Percentiles rank a stretch among this genome's conserved stretches.
phyloP scores from a whole-genome alignment of 23 tunicate species.

The Clavelina lepadiformis region DNA sequence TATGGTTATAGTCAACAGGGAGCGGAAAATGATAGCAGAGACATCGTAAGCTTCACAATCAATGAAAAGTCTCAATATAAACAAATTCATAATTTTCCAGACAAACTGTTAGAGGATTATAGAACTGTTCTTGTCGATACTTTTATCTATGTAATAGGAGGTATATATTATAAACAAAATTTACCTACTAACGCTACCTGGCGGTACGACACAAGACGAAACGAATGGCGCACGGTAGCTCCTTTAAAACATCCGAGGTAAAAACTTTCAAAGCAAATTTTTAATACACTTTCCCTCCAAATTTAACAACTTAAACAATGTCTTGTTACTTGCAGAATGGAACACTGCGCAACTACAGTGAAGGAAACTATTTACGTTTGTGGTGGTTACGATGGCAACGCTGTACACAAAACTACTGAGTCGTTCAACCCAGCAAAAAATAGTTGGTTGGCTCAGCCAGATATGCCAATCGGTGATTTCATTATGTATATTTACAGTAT shows the following conservation, averaged over 20 bases:
- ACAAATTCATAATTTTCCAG: constrained; percentile 21
- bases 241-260: constrained; percentile 35
- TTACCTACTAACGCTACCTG: constrained; percentile 21
- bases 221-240: constrained; percentile 27
- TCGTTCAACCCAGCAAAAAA: constrained; percentile 21
- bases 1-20: too few species aligned
- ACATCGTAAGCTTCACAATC: too few species aligned
- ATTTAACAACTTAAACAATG: too few species aligned
- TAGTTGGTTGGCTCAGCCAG: constrained; percentile 28
- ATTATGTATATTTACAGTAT: too few species aligned
- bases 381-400: constrained; percentile 47
- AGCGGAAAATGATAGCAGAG: too few species aligned
- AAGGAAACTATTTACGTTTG: constrained; percentile 41
- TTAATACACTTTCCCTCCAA: too few species aligned
- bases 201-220: constrained; percentile 38
- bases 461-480: constrained; percentile 38
- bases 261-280: neutral
- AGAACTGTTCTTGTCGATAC: constrained; percentile 22
- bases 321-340: too few species aligned
- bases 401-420: constrained; percentile 23
- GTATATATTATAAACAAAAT: constrained; percentile 24
- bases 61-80: too few species aligned
- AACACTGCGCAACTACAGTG: constrained; percentile 20
- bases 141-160: constrained; percentile 31
- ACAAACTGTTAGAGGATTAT: constrained; percentile 25